phyloP scores from a whole-genome alignment of 2,888 invertebrate species.

The Rhopalosiphum nymphaeae region DNA sequence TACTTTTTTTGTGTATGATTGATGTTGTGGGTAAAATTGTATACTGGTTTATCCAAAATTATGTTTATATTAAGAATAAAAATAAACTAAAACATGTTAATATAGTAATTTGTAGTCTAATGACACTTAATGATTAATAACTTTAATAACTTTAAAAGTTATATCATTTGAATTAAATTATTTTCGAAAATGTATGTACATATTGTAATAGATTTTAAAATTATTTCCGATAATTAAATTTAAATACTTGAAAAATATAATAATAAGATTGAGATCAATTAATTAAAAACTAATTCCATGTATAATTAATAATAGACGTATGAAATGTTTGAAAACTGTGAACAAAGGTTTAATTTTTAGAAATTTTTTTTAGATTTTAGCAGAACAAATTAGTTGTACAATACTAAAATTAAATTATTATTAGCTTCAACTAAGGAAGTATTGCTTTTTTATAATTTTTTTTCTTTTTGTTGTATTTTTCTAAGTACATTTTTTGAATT shows the following conservation, averaged over 20 bases:
- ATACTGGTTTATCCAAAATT: not conserved
- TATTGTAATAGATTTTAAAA: not conserved
- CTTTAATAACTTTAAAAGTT: not conserved
- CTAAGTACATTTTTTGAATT: not conserved
- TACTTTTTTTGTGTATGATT: not conserved
- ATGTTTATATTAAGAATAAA: not conserved
- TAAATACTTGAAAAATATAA: not conserved
- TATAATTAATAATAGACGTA: no score
- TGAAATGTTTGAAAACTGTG: not conserved
- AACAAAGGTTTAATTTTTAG: not conserved
- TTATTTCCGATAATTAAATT: not conserved
- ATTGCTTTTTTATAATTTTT: not conserved
- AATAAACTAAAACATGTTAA: no score
- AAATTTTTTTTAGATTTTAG: not conserved
- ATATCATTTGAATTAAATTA: not conserved
- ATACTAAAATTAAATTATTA: not conserved
- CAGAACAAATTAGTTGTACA: not conserved
- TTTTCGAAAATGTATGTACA: not conserved
- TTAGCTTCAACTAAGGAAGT: not conserved
- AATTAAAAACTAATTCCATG: no score
- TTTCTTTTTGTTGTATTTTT: not conserved
- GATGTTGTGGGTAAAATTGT: not conserved
- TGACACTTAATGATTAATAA: not conserved
- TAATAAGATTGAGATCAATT: not conserved
- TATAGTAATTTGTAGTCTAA: not conserved